These are phyloP conservation scores for Puntigrus tetrazona DNA, from an alignment of 2,113 vertebrate species.

Conservation along the genomic window DNA sequence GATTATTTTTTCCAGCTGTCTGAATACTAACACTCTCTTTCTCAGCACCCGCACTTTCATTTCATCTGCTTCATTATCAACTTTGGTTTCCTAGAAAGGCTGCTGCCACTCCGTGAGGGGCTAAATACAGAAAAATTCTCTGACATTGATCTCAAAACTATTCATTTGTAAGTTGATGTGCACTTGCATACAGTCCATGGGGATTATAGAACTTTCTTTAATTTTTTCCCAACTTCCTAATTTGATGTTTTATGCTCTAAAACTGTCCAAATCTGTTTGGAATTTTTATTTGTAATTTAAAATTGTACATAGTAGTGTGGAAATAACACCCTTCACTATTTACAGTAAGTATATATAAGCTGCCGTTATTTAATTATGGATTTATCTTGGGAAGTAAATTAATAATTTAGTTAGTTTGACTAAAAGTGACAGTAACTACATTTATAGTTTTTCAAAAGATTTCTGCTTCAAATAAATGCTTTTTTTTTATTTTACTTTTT, in stretches of 20 bases:
- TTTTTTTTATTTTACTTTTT: too few species aligned
- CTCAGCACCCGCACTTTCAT: neutral
- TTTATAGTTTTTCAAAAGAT: too few species aligned
- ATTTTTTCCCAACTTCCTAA: neutral
- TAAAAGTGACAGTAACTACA: too few species aligned
- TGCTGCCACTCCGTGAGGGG: neutral
- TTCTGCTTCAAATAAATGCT: too few species aligned
- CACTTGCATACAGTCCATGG: neutral
- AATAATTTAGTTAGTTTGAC: too few species aligned
- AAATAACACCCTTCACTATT: neutral
- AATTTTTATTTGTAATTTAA: neutral
- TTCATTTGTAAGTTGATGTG: neutral
- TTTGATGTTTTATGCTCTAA: too few species aligned
- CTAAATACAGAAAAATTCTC: neutral
- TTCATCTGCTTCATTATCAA: slow-evolving; percentile 8
- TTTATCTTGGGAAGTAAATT: too few species aligned
- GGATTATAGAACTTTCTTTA: neutral
- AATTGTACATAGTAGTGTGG: neutral
- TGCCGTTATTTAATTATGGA: too few species aligned
- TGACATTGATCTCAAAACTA: neutral
- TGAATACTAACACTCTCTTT: neutral
- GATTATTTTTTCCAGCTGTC: slow-evolving; percentile 19
- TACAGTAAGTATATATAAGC: neutral
- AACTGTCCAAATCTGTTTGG: neutral
- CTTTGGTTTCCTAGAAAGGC: neutral